Base-by-base conservation (phyloP, 1,140 invertebrate genomes). In the Drosophila grimshawi region DNA sequence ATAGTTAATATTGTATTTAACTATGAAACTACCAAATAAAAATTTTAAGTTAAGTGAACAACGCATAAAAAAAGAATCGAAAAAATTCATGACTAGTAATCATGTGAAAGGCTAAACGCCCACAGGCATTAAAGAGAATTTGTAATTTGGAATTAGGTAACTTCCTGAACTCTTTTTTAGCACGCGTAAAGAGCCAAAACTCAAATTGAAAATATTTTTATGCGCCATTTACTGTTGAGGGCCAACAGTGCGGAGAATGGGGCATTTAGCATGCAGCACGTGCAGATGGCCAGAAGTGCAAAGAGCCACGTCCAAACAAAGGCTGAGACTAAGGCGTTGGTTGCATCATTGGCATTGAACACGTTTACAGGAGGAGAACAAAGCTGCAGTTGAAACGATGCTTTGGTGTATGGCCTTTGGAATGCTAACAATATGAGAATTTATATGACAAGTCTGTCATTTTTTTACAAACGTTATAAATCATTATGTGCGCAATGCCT, bases 391-490 rank as follows among this genome's bases (percentile, higher is more conserved):
- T 43, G 41, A 73, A 67, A 62, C 63, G 63, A 66, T 72, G 61
- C 46, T 43, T 27, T 35, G 35, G 32, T 62, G 19, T 11, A 29
- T 72, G 52, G 63, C 67, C 78, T 81, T 77, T 74, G 71, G 83
- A 83, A 68, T 68, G 83, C 83, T 88, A 88, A 88, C 85, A 88
- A 88, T 88, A 89, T 88, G 85, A 85, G 88, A 89, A 88, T 88
- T 88, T 88, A 88, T 88, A 88, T 82, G 85, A 88, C 85, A 88
- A 80, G 85, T 89, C 77, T 88, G 85, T 88, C 85, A 88, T 88
- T 89, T 88, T 88, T 88, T 88, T 88, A 88, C 85, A 85, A 89
- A 88, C 85, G 85, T 85, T 89, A 88, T 88, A 88, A 88, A 88
- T 88, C 85, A 88, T 63, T 69, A 37, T 53, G 68, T 61, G 59